phyloP scores from a whole-genome alignment of 2,797 vertebrate species.

The Xenops minutus region DNA sequence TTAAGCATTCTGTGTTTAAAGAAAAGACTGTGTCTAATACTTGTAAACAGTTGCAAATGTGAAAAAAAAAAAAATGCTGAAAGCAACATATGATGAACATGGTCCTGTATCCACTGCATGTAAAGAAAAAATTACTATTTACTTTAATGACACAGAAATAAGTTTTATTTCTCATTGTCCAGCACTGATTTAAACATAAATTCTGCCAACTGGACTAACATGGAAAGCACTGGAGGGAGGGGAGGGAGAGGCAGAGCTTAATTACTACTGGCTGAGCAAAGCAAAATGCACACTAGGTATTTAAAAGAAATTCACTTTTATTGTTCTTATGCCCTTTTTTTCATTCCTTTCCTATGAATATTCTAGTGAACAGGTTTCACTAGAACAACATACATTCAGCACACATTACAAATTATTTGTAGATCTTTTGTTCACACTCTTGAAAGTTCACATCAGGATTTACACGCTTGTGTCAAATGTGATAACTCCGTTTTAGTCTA shows the following conservation, averaged over 20 bases:
- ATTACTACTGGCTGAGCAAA: neutral
- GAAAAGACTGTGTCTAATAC: neutral
- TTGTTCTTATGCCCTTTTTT: neutral
- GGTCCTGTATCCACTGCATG: neutral
- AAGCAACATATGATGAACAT: neutral
- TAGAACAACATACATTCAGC: neutral
- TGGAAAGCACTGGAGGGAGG: accelerated
- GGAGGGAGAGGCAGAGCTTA: neutral
- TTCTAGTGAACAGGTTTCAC: neutral
- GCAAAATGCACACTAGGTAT: neutral
- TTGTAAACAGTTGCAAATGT: neutral
- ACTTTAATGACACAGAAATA: neutral
- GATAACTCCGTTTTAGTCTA: neutral
- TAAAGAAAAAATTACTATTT: neutral
- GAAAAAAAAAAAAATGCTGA: neutral
- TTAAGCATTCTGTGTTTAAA: neutral
- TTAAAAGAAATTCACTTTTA: neutral
- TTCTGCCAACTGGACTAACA: neutral
- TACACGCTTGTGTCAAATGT: neutral
- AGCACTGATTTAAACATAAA: neutral
- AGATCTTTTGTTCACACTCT: neutral
- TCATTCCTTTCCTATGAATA: neutral
- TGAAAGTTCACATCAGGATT: neutral
- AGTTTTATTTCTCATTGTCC: neutral
- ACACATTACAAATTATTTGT: neutral